A percentile compares a stretch with the other conserved stretches of the same genome.
Conservation (phyloP, 2,113 vertebrate genomes). For the Peucedramus taeniatus region DNA sequence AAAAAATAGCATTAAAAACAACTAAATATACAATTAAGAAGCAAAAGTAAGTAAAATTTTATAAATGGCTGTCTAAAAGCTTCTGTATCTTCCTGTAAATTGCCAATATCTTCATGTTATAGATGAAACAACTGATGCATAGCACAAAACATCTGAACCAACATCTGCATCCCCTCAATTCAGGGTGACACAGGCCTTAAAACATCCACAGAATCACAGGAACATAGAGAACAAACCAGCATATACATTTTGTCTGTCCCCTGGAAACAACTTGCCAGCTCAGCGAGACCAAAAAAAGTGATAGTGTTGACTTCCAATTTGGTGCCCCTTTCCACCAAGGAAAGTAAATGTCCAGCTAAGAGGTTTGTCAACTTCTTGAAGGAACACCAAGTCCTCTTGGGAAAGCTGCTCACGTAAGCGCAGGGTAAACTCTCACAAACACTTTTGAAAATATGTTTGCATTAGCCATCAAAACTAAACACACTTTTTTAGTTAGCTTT, state of each 20-base stretch:
- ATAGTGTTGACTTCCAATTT: not conserved
- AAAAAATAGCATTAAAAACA: not conserved
- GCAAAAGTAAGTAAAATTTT: not conserved
- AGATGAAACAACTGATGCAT: not conserved
- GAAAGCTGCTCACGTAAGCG: not conserved
- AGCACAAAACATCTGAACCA: not conserved
- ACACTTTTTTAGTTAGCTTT: not conserved
- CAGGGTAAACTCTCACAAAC: not conserved
- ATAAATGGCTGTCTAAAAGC: not conserved
- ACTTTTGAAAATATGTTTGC: not conserved
- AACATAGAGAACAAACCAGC: not conserved
- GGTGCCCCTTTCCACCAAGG: not conserved
- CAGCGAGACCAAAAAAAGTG: fast-evolving
- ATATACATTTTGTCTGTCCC: not conserved
- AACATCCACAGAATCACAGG: not conserved
- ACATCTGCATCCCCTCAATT: not conserved
- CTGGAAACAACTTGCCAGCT: not conserved
- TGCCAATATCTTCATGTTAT: not conserved
- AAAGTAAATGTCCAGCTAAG: not conserved
- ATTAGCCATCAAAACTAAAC: not conserved
- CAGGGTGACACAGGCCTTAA: not conserved
- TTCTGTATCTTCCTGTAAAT: not conserved
- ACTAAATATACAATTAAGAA: not conserved
- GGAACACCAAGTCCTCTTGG: not conserved
- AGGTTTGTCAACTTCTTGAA: not conserved